Percentiles rank a stretch among this genome's conserved stretches.
These are phyloP conservation scores for Disparrhopalites patrizii DNA, from an alignment of 2,888 invertebrate species.

Conservation along the genomic window DNA sequence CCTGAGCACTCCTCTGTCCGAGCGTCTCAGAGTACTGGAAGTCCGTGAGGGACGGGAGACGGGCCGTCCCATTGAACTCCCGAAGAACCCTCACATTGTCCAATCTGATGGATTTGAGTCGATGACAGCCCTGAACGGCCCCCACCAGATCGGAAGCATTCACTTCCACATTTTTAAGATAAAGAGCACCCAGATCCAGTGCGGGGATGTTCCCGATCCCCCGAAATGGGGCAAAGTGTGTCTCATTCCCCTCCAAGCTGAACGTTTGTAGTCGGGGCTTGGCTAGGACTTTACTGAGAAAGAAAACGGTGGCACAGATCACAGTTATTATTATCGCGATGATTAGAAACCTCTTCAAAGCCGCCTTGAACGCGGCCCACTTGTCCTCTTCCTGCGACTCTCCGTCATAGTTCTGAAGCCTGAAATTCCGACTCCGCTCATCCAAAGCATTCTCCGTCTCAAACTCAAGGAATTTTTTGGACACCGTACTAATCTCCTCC, in stretches of 20 bases:
- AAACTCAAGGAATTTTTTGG: slow-evolving; percentile 21
- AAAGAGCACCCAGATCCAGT: background rate
- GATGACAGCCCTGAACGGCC: slow-evolving; percentile 7
- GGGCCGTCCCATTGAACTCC: slow-evolving; percentile 9
- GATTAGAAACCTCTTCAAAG: slow-evolving; percentile 11
- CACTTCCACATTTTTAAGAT: slow-evolving; percentile 11
- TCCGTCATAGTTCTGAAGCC: background rate
- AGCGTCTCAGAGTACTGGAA: slow-evolving; percentile 12
- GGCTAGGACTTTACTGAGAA: slow-evolving; percentile 19
- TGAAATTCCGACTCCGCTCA: slow-evolving; percentile 11
- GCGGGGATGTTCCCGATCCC: slow-evolving; percentile 1
- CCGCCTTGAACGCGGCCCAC: background rate
- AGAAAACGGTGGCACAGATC: slow-evolving; percentile 19
- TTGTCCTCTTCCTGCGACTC: background rate
- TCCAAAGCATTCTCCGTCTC: slow-evolving; percentile 22
- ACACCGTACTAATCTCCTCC: background rate
- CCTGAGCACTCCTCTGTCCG: background rate
- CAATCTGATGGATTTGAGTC: slow-evolving; percentile 9
- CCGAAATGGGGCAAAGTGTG: background rate
- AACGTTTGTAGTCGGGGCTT: slow-evolving; percentile 16
- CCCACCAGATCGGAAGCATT: slow-evolving; percentile 17
- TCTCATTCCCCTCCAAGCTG: slow-evolving; percentile 1
- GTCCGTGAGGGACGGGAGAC: slow-evolving; percentile 3
- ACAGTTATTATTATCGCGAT: slow-evolving; percentile 14
- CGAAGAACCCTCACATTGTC: slow-evolving; percentile 12